phyloP scores from a whole-genome alignment of 2,888 invertebrate species.

The Bibio marci region DNA sequence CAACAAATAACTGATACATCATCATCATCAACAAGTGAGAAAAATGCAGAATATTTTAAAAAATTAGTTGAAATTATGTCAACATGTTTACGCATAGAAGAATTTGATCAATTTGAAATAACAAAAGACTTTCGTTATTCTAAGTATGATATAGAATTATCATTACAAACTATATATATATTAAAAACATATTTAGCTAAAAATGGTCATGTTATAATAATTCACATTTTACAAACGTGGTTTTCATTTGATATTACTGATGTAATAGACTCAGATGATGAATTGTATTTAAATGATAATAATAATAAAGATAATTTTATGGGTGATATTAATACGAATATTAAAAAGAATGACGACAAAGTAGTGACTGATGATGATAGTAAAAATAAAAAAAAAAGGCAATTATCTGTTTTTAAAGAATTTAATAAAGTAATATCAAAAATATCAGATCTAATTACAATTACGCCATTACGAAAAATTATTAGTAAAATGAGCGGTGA shows the following conservation, averaged over 20 bases:
- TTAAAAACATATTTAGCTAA: conserved; percentile 46
- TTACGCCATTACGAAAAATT: background rate
- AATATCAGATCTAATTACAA: too few relatives aligned
- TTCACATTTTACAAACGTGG: conserved; percentile 49
- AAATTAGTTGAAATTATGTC: conserved; percentile 25
- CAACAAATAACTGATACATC: conserved; percentile 9
- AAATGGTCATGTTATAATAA: conserved; percentile 47
- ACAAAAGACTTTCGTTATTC: conserved; percentile 38
- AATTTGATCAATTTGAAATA: conserved; percentile 20
- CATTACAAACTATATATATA: conserved; percentile 44
- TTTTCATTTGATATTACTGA: conserved; percentile 40
- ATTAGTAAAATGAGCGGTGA: background rate
- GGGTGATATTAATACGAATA: background rate
- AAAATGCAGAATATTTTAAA: conserved; percentile 20
- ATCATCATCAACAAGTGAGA: conserved; percentile 10
- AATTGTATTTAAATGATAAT: background rate
- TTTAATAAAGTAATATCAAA: too few relatives aligned
- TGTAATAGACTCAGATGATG: conserved; percentile 5
- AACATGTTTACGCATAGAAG: conserved; percentile 20
- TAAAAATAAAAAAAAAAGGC: background rate
- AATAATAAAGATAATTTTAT: too few relatives aligned
- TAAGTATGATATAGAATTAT: conserved; percentile 52
- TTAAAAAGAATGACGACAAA: background rate
- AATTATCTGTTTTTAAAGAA: too few relatives aligned
- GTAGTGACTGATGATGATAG: background rate